Evolutionary conservation across 2,113 vertebrate genomes (phyloP).

Genomic region (Haemorhous mexicanus): DNA sequence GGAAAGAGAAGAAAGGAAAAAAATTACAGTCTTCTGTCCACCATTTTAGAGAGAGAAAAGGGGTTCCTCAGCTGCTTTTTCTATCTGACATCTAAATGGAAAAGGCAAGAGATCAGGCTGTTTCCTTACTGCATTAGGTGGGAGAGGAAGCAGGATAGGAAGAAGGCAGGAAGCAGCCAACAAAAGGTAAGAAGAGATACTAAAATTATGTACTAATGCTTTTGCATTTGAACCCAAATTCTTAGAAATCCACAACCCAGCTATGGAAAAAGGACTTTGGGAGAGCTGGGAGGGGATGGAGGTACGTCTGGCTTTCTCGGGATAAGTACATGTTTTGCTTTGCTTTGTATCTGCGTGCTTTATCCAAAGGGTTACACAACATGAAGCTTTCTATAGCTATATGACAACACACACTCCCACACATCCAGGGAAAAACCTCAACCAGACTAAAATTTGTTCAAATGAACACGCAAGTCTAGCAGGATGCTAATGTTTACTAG

Average conservation of each 20-base stretch:
- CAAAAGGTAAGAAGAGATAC: conserved; percentile 41
- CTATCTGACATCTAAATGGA: neutral
- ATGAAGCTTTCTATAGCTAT: neutral
- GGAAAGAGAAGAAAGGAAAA: neutral
- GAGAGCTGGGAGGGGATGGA: neutral
- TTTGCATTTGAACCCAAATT: neutral
- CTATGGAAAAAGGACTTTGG: neutral
- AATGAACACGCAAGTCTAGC: neutral
- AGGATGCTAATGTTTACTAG: neutral
- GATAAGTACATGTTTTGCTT: neutral
- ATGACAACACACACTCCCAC: neutral
- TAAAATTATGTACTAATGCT: neutral
- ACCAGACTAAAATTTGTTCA: neutral
- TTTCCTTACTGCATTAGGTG: neutral
- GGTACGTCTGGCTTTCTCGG: neutral
- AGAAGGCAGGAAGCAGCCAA: conserved; percentile 15
- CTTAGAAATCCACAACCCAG: neutral
- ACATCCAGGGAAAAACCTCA: neutral
- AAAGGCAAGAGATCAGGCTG: neutral
- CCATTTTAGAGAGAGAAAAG: conserved; percentile 31
- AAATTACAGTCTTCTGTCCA: neutral
- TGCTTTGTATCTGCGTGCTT: conserved; percentile 1
- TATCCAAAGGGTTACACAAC: conserved; percentile 30
- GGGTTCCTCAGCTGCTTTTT: neutral
- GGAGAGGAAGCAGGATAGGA: conserved; percentile 3